Base-by-base conservation (phyloP, 2,888 invertebrate genomes). In the Koerneria pararmatus region DNA sequence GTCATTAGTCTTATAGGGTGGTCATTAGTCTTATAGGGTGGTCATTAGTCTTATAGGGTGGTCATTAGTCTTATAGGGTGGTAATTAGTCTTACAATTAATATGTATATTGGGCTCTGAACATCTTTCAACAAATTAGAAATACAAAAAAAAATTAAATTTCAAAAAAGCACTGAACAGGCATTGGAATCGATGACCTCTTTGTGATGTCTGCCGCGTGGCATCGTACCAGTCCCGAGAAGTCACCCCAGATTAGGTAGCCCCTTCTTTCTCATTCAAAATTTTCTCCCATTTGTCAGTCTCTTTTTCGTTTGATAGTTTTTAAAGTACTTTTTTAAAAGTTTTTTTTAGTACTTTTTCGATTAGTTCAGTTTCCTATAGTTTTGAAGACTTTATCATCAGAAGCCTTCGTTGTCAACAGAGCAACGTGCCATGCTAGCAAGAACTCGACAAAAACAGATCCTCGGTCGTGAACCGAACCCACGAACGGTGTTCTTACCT, bases 121-220 rank as follows among this genome's bases (percentile, higher is more conserved):
- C 11, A 15, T 41, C 11, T 11, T 11, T 58, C n/a, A 58, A 8
- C 37, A 1, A 58, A 24, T 58, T 19, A 1, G n/a, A 58, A 58
- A 58, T 32, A 35, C 11, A 31, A 57, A 19, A 11, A n/a, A 57
- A n/a, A 15, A 8, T 3, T 29, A 46, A 15, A 27, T 57, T 19
- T 19, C 41, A 5, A 5, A 5, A 34, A 24, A 65, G 56, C 34
- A 48, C 29, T 49, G 51, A 49, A 46, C 27, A 93, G 94, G 93
- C 82, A 93, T 95, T 80, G 94, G 94, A 70, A 93, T 94, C 71
- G 94, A 95, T 83, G 94, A 94, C 84, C 93, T 93, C 0, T 95
- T 94, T 83, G 93, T 95, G n/a, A 92, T 95, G 91, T 85, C 93
- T 78, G 93, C 93, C 1, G 93, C 93, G 0, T 95, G 94, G 94